phyloP scores from a whole-genome alignment of 2,888 invertebrate species.

The Drosophila ezoana region DNA sequence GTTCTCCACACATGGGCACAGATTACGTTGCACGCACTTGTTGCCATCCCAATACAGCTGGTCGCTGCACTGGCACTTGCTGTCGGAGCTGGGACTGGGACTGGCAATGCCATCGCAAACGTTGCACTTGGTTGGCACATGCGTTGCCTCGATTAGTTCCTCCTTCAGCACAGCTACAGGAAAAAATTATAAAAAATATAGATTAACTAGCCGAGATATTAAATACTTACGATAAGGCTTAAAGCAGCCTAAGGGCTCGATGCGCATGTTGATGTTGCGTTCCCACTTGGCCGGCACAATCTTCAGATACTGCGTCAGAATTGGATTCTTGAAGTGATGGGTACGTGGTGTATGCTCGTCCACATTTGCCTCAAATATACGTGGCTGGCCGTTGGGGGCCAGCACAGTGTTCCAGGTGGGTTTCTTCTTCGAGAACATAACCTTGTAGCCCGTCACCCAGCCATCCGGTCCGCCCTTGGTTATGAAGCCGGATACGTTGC shows the following conservation, averaged over 20 bases:
- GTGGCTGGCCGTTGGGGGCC: constrained; percentile 86
- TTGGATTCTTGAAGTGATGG: constrained; percentile 90
- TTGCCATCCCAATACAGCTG: constrained; percentile 90
- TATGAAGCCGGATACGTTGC: constrained; percentile 91
- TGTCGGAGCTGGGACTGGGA: constrained; percentile 23
- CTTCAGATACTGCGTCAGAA: constrained; percentile 90
- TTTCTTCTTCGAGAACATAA: constrained; percentile 90
- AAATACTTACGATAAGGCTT: constrained; percentile 88
- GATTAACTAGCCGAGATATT: neutral
- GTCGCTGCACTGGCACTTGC: constrained; percentile 86
- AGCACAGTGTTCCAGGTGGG: constrained; percentile 90
- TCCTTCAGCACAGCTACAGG: constrained; percentile 71
- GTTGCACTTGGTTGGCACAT: constrained; percentile 85
- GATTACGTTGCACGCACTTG: constrained; percentile 88
- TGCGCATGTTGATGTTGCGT: constrained; percentile 89
- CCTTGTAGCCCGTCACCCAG: constrained; percentile 91
- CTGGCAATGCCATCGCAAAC: constrained; percentile 84
- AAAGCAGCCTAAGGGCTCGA: constrained; percentile 93
- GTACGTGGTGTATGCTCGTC: constrained; percentile 87
- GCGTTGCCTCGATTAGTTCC: constrained; percentile 39
- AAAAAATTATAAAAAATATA: neutral
- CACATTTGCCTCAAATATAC: constrained; percentile 90
- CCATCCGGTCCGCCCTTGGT: constrained; percentile 90
- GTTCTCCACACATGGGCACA: constrained; percentile 92
- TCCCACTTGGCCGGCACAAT: constrained; percentile 91